A percentile compares a stretch with the other conserved stretches of the same genome.
These are phyloP conservation scores for Danaus plexippus DNA, from an alignment of 1,140 invertebrate species.

Conservation along the genomic window DNA sequence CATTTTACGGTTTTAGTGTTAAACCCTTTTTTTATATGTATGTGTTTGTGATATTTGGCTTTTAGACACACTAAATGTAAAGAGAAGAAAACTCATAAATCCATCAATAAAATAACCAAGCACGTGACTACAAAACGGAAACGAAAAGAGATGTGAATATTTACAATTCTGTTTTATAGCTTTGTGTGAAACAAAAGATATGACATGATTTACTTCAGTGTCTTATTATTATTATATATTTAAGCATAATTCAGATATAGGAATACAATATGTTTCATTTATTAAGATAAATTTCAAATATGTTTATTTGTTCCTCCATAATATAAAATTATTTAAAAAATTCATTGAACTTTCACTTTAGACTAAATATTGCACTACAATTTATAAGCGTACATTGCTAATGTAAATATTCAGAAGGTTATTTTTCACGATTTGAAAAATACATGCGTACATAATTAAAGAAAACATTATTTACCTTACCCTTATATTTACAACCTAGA, in stretches of 20 bases:
- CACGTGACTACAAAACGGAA: slow-evolving; percentile 44
- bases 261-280: too few species aligned
- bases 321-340: too few species aligned
- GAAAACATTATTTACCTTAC: slow-evolving; percentile 36
- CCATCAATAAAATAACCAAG: slow-evolving; percentile 51
- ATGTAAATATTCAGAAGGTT: too few species aligned
- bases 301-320: too few species aligned
- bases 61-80: slow-evolving; percentile 35
- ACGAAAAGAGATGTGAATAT: slow-evolving; percentile 49
- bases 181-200: slow-evolving; percentile 37
- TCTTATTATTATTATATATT: neutral
- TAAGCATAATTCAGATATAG: too few species aligned
- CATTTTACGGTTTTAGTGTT: too few species aligned
- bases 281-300: too few species aligned
- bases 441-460: slow-evolving; percentile 30
- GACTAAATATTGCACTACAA: too few species aligned
- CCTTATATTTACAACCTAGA: slow-evolving; percentile 34
- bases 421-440: slow-evolving; percentile 3
- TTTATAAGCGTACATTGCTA: too few species aligned
- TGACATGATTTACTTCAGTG: slow-evolving; percentile 30
- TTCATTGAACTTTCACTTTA: too few species aligned
- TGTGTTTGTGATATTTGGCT: too few species aligned
- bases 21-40: too few species aligned
- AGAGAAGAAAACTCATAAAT: slow-evolving; percentile 44
- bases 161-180: slow-evolving; percentile 34